Percentiles rank a stretch among this genome's conserved stretches.
Conservation (phyloP, 2,797 vertebrate species). For the Tiaroga cobitis region DNA sequence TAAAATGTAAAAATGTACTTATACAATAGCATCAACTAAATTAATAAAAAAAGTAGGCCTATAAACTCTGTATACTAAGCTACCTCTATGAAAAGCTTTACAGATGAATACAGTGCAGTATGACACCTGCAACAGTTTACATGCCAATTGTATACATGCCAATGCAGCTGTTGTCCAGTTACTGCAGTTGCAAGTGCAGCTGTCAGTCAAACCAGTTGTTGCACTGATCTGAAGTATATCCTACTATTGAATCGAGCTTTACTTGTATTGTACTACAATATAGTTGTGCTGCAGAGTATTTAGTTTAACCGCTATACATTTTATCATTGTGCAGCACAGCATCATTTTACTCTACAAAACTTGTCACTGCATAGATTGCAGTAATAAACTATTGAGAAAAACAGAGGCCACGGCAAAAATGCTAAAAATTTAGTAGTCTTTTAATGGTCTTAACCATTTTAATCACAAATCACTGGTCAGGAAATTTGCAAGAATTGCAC, state of each 20-base stretch:
- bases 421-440: neutral
- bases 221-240: neutral
- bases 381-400: neutral
- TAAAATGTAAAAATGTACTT: neutral
- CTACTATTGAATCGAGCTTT: neutral
- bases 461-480: neutral
- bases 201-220: slow-evolving; percentile 9
- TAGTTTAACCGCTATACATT: neutral
- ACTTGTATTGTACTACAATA: neutral
- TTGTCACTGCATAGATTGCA: neutral
- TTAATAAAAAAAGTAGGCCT: neutral
- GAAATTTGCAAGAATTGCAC: neutral
- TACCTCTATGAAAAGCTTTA: neutral
- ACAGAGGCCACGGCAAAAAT: neutral
- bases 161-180: slow-evolving; percentile 14
- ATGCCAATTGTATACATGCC: neutral
- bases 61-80: neutral
- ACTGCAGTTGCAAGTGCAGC: neutral
- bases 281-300: neutral
- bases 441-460: neutral
- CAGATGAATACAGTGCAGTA: neutral
- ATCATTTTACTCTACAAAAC: neutral
- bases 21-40: neutral
- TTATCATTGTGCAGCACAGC: neutral
- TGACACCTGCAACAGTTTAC: neutral